Percentiles rank a stretch among this genome's conserved stretches.
Evolutionary conservation across 1,140 invertebrate genomes (phyloP).

Genomic region (Pentalonia nigronervosa): DNA sequence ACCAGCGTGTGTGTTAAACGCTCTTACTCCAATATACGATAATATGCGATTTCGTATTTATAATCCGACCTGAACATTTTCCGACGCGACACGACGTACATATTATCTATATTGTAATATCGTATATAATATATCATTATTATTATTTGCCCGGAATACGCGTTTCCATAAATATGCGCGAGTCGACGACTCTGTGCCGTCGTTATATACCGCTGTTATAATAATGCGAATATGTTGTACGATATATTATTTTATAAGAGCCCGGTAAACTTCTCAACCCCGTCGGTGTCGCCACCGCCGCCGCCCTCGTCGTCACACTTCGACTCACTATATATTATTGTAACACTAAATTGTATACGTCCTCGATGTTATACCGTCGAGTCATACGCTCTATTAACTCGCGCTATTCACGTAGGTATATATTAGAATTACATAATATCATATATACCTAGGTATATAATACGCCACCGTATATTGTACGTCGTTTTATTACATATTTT

Average conservation of each 20-base stretch:
- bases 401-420: not conserved
- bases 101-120: not conserved
- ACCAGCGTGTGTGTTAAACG: not conserved
- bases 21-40: not conserved
- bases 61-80: not conserved
- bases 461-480: not conserved
- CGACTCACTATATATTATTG: not conserved
- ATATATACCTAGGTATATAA: not conserved
- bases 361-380: not conserved
- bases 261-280: not conserved
- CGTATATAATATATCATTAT: not conserved
- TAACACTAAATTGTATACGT: not conserved
- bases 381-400: not conserved
- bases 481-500: not conserved
- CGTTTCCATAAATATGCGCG: not conserved
- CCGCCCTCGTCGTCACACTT: too few relatives aligned
- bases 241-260: not conserved
- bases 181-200: not conserved
- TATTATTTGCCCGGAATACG: not conserved
- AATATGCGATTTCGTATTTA: not conserved
- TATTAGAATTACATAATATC: not conserved
- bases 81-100: not conserved
- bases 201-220: not conserved
- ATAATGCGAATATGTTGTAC: not conserved
- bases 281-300: not conserved